Evolutionary conservation across 2,113 vertebrate species (phyloP).

Genomic region (Thamnaconus septentrionalis): DNA sequence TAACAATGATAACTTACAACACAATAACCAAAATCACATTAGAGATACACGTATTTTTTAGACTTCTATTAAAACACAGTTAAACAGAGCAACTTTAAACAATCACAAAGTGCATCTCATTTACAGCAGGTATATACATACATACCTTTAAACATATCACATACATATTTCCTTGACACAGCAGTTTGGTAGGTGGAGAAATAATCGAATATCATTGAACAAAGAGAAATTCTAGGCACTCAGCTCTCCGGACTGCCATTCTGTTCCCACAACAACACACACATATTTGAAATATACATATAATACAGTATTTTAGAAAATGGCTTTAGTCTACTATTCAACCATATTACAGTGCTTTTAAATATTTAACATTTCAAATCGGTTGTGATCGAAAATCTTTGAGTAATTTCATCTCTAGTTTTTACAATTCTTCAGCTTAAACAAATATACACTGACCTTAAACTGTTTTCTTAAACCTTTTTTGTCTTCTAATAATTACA

Average conservation of each 20-base stretch:
- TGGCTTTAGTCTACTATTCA: conserved; percentile 73
- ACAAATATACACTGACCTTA: conserved; percentile 53
- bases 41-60: conserved; percentile 77
- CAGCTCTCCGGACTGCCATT: conserved; percentile 53
- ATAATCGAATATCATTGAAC: conserved; percentile 74
- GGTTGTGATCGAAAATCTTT: conserved; percentile 36
- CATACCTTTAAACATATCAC: conserved; percentile 21
- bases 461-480: conserved; percentile 57
- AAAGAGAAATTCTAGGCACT: conserved; percentile 74
- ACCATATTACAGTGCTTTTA: conserved; percentile 62
- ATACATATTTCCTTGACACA: conserved; percentile 69
- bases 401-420: not conserved
- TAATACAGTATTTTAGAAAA: conserved; percentile 80
- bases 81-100: conserved; percentile 92
- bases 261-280: conserved; percentile 70
- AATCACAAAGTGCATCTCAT: conserved; percentile 90
- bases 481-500: too few relatives aligned
- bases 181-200: conserved; percentile 76
- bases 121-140: conserved; percentile 83
- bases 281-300: conserved; percentile 76
- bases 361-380: conserved; percentile 49
- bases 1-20: conserved; percentile 42
- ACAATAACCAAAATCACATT: conserved; percentile 47
- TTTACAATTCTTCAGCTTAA: conserved; percentile 46
- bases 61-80: conserved; percentile 95